Evolutionary conservation across 1,140 invertebrate genomes (phyloP), one percentile per base, ranked within the genome.

Genomic region (Aricia agestis): DNA sequence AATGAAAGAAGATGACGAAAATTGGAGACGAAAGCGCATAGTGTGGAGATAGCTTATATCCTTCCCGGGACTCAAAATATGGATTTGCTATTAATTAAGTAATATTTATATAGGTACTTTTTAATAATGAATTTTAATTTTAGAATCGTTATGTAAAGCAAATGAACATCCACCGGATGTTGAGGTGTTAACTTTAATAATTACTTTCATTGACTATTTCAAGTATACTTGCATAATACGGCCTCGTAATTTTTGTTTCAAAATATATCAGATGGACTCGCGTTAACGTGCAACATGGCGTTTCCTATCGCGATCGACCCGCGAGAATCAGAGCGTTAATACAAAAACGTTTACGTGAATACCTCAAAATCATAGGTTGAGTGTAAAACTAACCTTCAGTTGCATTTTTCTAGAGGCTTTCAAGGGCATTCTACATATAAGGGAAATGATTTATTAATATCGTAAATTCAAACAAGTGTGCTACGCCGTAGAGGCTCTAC

Each of bases 201-300:
- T 52, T 13, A 52, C 45, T 13, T 15, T 52, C 45, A 36, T 52
- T 15, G 45, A 52, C 2, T 52, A 52, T 13, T 52, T 15, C 45
- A 52, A 52, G 45, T 52, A 52, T 15, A 52, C 6, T 52, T 52
- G 45, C 45, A 52, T 52, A 52, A 52, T 52, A 52, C 13, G 45
- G 11, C 45, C 45, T 52, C 9, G 45, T 52, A 7, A 36, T 36
- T 36, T 52, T 52, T 15, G 11, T 52, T 52, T 52, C 45, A 52
- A 52, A 52, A 52, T 52, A 52, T 52, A 52, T 52, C 45, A 13
- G 45, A 52, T 52, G 45, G 45, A 52, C 45, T 52, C 45, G 45
- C 45, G 45, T 52, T 52, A 52, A 52, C 9, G 45, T 52, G 45
- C 45, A 52, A 52, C 45, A 52, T 52, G 13, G 45, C 45, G 45